Conservation (phyloP, 2,888 invertebrate genomes). For the Cancer borealis region DNA sequence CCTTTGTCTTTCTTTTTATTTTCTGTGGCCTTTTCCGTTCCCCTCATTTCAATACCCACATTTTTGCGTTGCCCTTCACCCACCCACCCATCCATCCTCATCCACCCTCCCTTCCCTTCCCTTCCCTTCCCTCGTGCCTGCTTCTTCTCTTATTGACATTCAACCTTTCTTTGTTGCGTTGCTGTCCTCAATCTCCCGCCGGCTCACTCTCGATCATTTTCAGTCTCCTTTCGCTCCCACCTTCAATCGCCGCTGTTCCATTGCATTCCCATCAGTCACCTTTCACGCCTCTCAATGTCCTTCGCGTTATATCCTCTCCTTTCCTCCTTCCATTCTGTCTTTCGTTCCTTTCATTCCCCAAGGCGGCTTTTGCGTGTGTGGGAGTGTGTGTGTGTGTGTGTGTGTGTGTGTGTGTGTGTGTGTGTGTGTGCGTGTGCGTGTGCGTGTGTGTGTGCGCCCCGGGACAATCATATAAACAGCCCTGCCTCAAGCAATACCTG, state of each 20-base stretch:
- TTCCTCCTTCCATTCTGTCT: neutral
- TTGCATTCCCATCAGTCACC: neutral
- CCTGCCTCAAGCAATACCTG: neutral
- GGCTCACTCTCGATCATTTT: neutral
- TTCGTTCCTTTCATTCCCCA: neutral
- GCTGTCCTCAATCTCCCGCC: neutral
- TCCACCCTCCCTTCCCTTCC: neutral
- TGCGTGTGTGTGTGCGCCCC: neutral
- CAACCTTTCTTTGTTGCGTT: neutral
- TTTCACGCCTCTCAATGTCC: neutral
- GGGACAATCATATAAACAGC: neutral
- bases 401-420: neutral
- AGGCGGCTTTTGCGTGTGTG: neutral
- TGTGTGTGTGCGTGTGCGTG: neutral
- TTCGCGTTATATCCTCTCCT: neutral
- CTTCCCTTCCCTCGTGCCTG: neutral
- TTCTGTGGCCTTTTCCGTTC: no score
- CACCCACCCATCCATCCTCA: neutral
- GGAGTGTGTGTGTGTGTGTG: neutral
- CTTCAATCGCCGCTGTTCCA: neutral
- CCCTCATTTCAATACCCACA: no score
- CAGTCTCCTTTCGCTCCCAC: neutral
- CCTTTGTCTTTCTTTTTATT: neutral
- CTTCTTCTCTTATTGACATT: neutral
- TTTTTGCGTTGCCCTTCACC: neutral